These are phyloP conservation scores for Drosophila borealis DNA, from an alignment of 2,888 invertebrate species.

Conservation along the genomic window DNA sequence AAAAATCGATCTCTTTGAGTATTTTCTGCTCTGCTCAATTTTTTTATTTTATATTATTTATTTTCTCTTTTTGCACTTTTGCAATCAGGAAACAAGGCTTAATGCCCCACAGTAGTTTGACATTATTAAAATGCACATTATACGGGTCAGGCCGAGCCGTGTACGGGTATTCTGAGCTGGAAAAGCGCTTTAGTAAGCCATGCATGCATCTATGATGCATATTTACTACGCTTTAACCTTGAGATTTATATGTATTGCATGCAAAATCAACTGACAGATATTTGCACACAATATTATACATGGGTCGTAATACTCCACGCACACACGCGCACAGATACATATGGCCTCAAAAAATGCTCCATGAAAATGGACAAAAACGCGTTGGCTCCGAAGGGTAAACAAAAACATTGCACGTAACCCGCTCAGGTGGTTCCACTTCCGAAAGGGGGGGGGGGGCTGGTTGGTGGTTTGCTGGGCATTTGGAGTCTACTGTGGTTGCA, in stretches of 20 bases:
- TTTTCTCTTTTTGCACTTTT: conserved; percentile 6
- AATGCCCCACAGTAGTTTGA: conserved; percentile 56
- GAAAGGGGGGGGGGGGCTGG: conserved; percentile 1
- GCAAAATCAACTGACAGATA: conserved; percentile 54
- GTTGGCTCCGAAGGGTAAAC: conserved; percentile 37
- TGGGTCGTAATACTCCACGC: conserved; percentile 24
- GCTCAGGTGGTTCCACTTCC: conserved; percentile 29
- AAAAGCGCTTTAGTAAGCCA: conserved; percentile 53
- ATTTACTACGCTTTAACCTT: conserved; percentile 73
- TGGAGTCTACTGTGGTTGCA: conserved; percentile 62
- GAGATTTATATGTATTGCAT: conserved; percentile 62
- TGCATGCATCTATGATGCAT: conserved; percentile 58
- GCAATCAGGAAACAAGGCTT: conserved; percentile 48
- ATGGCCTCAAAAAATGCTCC: conserved; percentile 22
- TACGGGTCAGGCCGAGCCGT: conserved; percentile 41
- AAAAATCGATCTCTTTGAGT: conserved; percentile 45
- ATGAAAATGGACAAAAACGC: conserved; percentile 63
- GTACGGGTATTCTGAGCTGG: conserved; percentile 14
- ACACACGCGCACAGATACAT: background rate
- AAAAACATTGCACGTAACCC: conserved; percentile 58
- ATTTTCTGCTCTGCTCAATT: background rate
- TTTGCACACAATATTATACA: conserved; percentile 31
- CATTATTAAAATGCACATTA: conserved; percentile 64
- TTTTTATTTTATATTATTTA: background rate
- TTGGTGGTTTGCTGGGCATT: background rate